Evolutionary conservation across 35 echinoderm and acorn worm species (phyloP).

Genomic region (Heliocidaris tuberculata): DNA sequence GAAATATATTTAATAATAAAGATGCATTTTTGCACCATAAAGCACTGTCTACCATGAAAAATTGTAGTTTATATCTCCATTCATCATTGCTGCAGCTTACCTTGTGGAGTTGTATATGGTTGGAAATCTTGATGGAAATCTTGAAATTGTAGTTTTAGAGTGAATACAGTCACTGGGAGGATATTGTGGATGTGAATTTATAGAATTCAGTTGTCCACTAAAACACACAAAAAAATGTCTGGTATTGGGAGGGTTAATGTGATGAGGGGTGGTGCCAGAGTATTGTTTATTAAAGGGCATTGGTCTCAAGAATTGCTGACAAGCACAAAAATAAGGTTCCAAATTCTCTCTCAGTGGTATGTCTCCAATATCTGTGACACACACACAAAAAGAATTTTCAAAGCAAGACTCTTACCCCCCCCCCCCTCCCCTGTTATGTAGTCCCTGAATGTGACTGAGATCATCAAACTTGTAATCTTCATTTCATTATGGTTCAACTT

Average conservation of each 20-base stretch:
- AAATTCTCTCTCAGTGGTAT: neutral
- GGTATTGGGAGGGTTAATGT: neutral
- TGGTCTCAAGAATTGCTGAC: neutral
- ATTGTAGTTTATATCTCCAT: neutral
- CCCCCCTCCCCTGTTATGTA: too few species aligned
- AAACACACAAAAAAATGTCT: neutral
- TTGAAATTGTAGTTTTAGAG: neutral
- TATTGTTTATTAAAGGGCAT: neutral
- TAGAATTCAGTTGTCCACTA: neutral
- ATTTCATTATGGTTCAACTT: too few species aligned
- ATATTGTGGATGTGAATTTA: neutral
- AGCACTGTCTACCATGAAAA: neutral
- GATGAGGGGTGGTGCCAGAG: too few species aligned
- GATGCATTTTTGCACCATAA: neutral
- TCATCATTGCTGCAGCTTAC: neutral
- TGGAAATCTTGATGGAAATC: neutral
- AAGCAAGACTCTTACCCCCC: too few species aligned
- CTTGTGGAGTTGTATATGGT: neutral
- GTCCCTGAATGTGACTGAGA: too few species aligned
- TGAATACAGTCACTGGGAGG: neutral
- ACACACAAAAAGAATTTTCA: too few species aligned
- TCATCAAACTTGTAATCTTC: too few species aligned
- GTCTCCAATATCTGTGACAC: neutral
- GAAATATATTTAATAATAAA: neutral
- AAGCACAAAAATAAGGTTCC: neutral